These are phyloP conservation scores for Stercorarius parasiticus DNA, from an alignment of 2,113 vertebrate species.

Conservation along the genomic window DNA sequence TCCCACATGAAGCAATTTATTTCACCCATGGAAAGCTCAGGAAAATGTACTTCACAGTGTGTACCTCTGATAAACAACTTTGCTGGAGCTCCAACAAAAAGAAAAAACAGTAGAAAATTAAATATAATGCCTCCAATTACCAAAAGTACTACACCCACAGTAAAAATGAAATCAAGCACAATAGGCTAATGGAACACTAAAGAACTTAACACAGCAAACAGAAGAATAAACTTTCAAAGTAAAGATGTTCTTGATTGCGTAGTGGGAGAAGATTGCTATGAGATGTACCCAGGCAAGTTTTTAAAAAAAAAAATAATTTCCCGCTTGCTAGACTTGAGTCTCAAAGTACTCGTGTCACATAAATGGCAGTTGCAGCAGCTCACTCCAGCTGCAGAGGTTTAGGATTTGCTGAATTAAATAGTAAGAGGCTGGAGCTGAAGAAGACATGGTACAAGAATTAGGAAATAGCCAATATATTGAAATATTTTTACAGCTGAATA, in stretches of 20 bases:
- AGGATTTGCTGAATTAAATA: not conserved
- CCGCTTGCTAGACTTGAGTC: not conserved
- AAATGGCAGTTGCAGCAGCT: not conserved
- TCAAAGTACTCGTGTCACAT: not conserved
- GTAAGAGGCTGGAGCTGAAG: not conserved
- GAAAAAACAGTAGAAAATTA: slow-evolving; percentile 40
- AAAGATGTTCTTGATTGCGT: not conserved
- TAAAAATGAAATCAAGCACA: slow-evolving; percentile 23
- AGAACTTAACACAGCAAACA: not conserved
- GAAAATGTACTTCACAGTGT: not conserved
- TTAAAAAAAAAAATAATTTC: not conserved
- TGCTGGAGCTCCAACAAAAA: not conserved
- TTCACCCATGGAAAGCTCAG: not conserved
- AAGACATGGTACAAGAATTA: not conserved
- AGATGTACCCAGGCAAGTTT: not conserved
- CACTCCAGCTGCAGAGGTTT: not conserved
- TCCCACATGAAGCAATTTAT: not conserved
- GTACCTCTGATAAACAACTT: slow-evolving; percentile 32
- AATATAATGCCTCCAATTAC: not conserved
- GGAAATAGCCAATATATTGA: not conserved
- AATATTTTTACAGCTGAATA: not conserved
- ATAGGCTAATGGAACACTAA: not conserved
- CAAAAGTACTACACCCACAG: not conserved
- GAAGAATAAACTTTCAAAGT: not conserved
- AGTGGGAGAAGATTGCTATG: not conserved